Evolutionary conservation across 2,113 vertebrate genomes (phyloP), one percentile per base, ranked within the genome.

Genomic region (Panthera uncia): DNA sequence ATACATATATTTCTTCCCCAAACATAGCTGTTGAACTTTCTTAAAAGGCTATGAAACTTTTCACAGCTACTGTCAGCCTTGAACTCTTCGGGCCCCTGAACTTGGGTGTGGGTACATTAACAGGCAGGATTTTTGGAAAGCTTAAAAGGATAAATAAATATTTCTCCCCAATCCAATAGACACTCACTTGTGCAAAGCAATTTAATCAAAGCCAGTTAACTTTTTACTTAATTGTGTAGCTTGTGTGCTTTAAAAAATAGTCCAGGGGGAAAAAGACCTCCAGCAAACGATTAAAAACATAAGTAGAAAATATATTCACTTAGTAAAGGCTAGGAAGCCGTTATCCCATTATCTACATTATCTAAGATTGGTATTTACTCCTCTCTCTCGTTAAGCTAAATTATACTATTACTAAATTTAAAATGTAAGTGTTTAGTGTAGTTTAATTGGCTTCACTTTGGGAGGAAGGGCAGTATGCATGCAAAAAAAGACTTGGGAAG

Each of bases 11-110:
- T 78, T 97, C 96, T 98, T 95, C 94, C 84, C 81, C 89, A 97
- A 98, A 98, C 45, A 87, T 38, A 97, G 96, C 89, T 31, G 55
- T 92, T 41, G 83, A 98, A 97, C 93, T 98, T 97, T 96, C 96
- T 96, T 73, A 85, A 98, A 98, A 98, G 81, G 71, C 96, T 98
- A 97, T 52, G 91, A 98, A 98, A 98, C 93, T 98, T 98, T 96
- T 96, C 94, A 95, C 79, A 98, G 96, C 98, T 98, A 98, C 97
- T 96, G 95, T 97, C 96, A 96, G 84, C 23, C 81, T 94, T 88
- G 78, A 98, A 96, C 96, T 94, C 48, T 78, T 92, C 66, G 92
- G 38, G 36, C 27, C 82, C 90, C 90, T 80, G 81, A 61, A 61
- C 61, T 63, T 68, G 84, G 69, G n/a, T 74, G 4, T 91, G 50